These are phyloP conservation scores for Diploptera punctata DNA, from an alignment of 2,888 invertebrate species.

Conservation along the genomic window DNA sequence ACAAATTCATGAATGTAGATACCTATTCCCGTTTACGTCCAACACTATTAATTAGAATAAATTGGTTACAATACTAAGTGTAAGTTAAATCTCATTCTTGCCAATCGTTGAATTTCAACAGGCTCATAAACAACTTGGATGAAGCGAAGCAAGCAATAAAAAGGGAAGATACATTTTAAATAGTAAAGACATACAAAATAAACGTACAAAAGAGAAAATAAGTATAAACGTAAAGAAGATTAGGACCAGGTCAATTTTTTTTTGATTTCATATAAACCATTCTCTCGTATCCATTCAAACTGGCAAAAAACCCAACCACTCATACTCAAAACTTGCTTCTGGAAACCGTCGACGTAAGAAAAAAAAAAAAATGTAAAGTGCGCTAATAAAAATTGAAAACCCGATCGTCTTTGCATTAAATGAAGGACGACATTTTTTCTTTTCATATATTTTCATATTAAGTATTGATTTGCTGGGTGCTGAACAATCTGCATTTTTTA, in stretches of 20 bases:
- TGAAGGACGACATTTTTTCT: neutral
- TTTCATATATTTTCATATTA: slow-evolving; percentile 24
- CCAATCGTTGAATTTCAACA: slow-evolving; percentile 7
- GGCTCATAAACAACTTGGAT: neutral
- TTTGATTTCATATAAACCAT: neutral
- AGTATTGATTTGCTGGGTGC: neutral
- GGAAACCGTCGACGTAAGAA: slow-evolving; percentile 12
- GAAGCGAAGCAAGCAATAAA: slow-evolving; percentile 20
- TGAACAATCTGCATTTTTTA: neutral
- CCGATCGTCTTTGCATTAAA: neutral
- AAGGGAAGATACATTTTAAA: neutral
- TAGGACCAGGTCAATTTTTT: neutral
- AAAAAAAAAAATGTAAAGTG: slow-evolving; percentile 27
- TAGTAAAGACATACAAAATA: slow-evolving; percentile 25
- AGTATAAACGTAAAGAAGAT: slow-evolving; percentile 8
- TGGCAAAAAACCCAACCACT: slow-evolving; percentile 10
- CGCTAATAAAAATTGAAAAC: slow-evolving; percentile 32
- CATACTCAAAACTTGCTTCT: neutral
- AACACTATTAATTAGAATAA: slow-evolving; percentile 27
- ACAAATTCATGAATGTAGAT: slow-evolving; percentile 17
- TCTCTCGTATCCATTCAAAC: slow-evolving; percentile 24
- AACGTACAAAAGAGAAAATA: slow-evolving; percentile 1
- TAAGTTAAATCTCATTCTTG: neutral
- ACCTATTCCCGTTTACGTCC: slow-evolving; percentile 17
- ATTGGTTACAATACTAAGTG: slow-evolving; percentile 24